Base-by-base conservation (phyloP, 2,888 invertebrate genomes). In the Pecten maximus region DNA sequence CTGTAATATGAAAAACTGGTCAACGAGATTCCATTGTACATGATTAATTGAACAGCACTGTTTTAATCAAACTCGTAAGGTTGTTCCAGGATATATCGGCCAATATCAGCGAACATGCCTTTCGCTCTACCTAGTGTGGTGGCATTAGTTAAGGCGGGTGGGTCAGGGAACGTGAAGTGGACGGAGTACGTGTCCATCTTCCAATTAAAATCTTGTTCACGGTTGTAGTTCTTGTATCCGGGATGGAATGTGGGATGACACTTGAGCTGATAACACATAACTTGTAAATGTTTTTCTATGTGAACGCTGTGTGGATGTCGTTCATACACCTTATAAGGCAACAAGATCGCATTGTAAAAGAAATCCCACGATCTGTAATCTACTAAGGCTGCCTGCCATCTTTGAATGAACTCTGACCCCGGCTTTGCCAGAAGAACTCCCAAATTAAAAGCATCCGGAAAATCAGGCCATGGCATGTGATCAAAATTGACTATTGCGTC, bases 141-240 rank as follows among this genome's bases (percentile, higher is more conserved):
- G 60, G 93, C 92, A 90, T 94, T 95, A n/a, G 91, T 90, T 10
- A 94, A 94, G 90, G 95, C 96, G 0, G 92, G 92, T 0, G 96
- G 96, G 89, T 96, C 96, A 0, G 96, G 96, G 90, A 94, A 94
- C 0, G 96, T 96, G 93, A 95, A 96, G 92, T 96, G 96, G 89
- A 96, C 95, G n/a, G 96, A 93, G 89, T 95, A 96, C 23, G 93
- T 94, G 40, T 96, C 96, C 28, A 89, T 94, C 40, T 92, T 89
- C 96, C 96, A 96, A 93, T 96, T 93, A 92, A 96, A 95, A 40
- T 94, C 94, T 89, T 94, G 94, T 6, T 93, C 94, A 23, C 93
- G 92, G n/a, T 93, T 92, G 89, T 95, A 95, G 54, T 94, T 92
- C 88, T 93, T 94, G 91, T 95, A 95, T 89, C 95, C 93, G 16